These are phyloP conservation scores for Syritta pipiens DNA, from an alignment of 2,888 invertebrate species.

Conservation along the genomic window DNA sequence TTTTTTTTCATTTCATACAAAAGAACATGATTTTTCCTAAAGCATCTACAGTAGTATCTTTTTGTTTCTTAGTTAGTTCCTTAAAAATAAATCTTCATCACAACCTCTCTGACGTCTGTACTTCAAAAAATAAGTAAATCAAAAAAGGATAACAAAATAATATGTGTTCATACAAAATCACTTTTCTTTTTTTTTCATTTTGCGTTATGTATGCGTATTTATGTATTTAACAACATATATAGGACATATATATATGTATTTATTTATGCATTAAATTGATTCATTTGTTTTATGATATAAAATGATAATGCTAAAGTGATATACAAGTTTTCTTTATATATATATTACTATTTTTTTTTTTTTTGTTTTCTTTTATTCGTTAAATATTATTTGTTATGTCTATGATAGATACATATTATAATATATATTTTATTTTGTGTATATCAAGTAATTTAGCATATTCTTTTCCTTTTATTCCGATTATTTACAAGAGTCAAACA, in stretches of 20 bases:
- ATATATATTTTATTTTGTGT: constrained; percentile 16
- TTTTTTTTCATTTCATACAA: not conserved
- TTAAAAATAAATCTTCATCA: constrained; percentile 6
- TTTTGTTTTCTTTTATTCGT: constrained; percentile 32
- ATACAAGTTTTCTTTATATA: constrained; percentile 34
- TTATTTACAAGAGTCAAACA: constrained; percentile 27
- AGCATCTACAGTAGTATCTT: not conserved
- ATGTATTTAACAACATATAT: not conserved
- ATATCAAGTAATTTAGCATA: constrained; percentile 8
- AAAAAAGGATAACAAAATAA: not conserved
- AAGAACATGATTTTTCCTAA: not conserved
- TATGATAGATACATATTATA: constrained; percentile 34
- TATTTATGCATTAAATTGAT: constrained; percentile 1
- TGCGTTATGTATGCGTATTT: not conserved
- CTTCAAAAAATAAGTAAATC: not conserved
- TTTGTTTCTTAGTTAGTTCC: not conserved
- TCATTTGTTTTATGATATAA: constrained; percentile 12
- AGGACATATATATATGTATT: not conserved
- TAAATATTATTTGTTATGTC: constrained; percentile 30
- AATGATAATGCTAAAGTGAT: constrained; percentile 50
- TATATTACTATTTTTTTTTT: no score
- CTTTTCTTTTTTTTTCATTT: not conserved
- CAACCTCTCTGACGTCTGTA: not conserved
- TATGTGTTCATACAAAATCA: not conserved
- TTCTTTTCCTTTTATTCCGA: not conserved